Base-by-base conservation (phyloP, 2,113 vertebrate genomes). In the Jacana jacana region DNA sequence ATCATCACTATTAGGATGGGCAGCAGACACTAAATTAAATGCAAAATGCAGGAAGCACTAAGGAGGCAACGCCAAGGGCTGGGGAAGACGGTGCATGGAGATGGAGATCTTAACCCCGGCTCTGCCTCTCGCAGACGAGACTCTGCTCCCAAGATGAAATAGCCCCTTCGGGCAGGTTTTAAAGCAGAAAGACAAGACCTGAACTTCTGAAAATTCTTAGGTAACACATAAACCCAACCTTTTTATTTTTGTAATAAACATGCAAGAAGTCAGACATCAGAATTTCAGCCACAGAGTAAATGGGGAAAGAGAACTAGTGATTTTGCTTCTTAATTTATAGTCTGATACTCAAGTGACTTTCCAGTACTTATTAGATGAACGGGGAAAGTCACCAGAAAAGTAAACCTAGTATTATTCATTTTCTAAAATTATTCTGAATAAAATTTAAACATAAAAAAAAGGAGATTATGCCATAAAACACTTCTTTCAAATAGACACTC, bases 61-160 rank as follows among this genome's bases (percentile, higher is more conserved):
- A 25, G 1, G 54, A 35, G 66, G 49, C 13, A 51, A 81, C 58
- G 52, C 33, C 54, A 18, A 28, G 63, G 23, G 61, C 17, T 68
- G 31, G 11, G 57, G 19, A 48, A 5, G 1, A 28, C 0, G 7
- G 46, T 2, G 18, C 31, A 6, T 0, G 9, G 49, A 77, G 82
- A 35, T 16, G 17, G 16, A 52, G 30, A 37, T 35, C 65, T 55
- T 13, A 4, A 6, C 4, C 4, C 49, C 6, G 3, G 23, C 69
- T 17, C 27, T 4, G 35, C 17, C 23, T 54, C 71, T 11, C 11
- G 25, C 33, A 44, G 40, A 10, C 7, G 30, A 68, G 46, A 0
- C 61, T 10, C 11, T 3, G 33, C 2, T 15, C 8, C 46, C 3
- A 20, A 25, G 66, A 24, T 30, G 27, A 17, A 19, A 17, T 17